These are phyloP conservation scores for Pollimyrus isidori DNA, from an alignment of 2,113 vertebrate species.

Conservation along the genomic window DNA sequence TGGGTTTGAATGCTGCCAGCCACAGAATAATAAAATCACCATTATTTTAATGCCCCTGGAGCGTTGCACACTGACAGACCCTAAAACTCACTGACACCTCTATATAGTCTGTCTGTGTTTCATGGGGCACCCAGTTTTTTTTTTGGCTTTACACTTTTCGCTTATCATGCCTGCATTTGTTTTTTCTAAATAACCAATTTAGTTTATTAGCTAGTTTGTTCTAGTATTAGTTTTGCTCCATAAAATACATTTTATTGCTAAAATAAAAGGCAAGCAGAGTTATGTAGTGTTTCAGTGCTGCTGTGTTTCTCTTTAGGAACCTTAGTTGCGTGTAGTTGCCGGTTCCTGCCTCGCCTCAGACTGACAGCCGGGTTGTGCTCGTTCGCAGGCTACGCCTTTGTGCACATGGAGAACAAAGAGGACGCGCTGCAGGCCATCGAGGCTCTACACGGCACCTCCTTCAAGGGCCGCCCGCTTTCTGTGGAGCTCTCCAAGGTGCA, in stretches of 20 bases:
- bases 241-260: neutral
- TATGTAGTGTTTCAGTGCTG: neutral
- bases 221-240: neutral
- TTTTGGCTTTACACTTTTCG: no score
- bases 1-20: neutral
- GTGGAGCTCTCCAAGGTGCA: constrained; percentile 94
- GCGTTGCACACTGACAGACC: neutral
- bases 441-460: constrained; percentile 88
- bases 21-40: neutral
- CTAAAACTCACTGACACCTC: neutral
- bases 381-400: constrained; percentile 88
- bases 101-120: neutral
- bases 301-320: neutral
- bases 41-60: neutral
- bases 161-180: neutral
- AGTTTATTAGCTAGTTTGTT: constrained; percentile 9
- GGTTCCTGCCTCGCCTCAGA: constrained; percentile 16
- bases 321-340: neutral
- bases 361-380: constrained; percentile 52
- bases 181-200: neutral
- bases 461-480: constrained; percentile 88
- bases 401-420: constrained; percentile 98
- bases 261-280: neutral
- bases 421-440: constrained; percentile 92
- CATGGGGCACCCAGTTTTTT: neutral